phyloP scores from a whole-genome alignment of 2,888 invertebrate species.

The Gordius sp. region DNA sequence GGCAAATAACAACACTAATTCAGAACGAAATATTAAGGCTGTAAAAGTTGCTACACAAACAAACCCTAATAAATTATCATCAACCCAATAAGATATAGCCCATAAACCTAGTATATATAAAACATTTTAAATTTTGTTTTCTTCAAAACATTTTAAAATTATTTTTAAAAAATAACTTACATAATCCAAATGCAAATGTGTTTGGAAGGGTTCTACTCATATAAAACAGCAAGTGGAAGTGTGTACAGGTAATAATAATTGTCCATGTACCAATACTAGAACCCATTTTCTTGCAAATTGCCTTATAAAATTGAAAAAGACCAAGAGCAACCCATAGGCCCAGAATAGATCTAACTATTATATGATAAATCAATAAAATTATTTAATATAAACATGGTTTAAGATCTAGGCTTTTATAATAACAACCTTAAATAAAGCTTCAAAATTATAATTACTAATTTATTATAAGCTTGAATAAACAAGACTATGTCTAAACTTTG shows the following conservation, averaged over 20 bases:
- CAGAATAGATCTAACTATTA: slow-evolving; percentile 53
- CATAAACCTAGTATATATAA: slow-evolving; percentile 44
- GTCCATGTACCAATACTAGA: slow-evolving; percentile 22
- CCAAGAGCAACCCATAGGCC: slow-evolving; percentile 47
- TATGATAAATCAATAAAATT: slow-evolving; percentile 12
- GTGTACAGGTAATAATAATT: slow-evolving; percentile 45
- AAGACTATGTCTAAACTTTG: no score
- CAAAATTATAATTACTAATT: no score
- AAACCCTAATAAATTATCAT: slow-evolving; percentile 44
- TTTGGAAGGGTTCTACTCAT: slow-evolving; percentile 76
- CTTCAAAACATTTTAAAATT: neutral
- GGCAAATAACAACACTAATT: slow-evolving; percentile 49
- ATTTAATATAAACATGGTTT: no score
- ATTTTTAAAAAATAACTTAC: slow-evolving; percentile 34
- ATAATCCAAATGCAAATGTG: slow-evolving; percentile 63
- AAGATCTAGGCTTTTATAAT: no score
- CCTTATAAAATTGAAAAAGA: slow-evolving; percentile 45
- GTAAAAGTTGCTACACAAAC: slow-evolving; percentile 57
- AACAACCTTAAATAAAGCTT: no score
- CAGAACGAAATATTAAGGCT: slow-evolving; percentile 63
- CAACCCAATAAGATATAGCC: slow-evolving; percentile 57
- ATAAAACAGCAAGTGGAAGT: slow-evolving; percentile 95
- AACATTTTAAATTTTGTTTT: slow-evolving; percentile 17
- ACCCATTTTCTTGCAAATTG: slow-evolving; percentile 37
- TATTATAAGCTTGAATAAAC: no score